phyloP scores from a whole-genome alignment of 2,888 invertebrate species.

The Heliconius erato region DNA sequence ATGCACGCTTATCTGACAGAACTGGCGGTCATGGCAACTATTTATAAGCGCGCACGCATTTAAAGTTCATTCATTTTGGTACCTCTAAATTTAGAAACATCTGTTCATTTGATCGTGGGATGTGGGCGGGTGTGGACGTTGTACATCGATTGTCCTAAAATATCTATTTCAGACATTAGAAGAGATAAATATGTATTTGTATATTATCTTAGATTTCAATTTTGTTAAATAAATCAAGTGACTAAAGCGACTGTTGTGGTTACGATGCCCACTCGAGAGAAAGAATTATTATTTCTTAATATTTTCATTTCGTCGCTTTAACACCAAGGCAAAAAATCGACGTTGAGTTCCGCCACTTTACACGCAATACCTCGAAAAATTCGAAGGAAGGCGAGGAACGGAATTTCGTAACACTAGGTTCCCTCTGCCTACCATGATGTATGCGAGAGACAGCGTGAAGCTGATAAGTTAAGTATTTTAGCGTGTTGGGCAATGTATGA shows the following conservation, averaged over 20 bases:
- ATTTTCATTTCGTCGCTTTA: no score
- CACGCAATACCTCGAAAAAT: no score
- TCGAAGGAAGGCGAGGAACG: no score
- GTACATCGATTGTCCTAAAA: constrained; percentile 29
- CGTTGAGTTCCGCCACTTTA: no score
- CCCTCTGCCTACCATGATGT: no score
- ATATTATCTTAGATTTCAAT: background rate
- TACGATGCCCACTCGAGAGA: no score
- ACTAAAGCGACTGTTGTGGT: no score
- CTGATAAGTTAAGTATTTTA: background rate
- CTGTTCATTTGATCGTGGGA: constrained; percentile 61
- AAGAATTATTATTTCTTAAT: no score
- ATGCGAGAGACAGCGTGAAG: no score
- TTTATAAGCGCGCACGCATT: constrained; percentile 72
- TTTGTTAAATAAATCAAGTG: background rate
- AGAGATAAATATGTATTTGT: background rate
- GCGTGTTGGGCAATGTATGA: no score
- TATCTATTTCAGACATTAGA: background rate
- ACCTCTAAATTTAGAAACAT: constrained; percentile 69
- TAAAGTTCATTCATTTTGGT: constrained; percentile 79
- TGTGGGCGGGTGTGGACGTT: constrained; percentile 61
- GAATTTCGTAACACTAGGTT: no score
- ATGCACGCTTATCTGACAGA: constrained; percentile 52
- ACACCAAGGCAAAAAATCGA: no score
- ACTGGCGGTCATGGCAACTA: constrained; percentile 68